Conservation (phyloP, 2,113 vertebrate genomes). For the Lepus europaeus region DNA sequence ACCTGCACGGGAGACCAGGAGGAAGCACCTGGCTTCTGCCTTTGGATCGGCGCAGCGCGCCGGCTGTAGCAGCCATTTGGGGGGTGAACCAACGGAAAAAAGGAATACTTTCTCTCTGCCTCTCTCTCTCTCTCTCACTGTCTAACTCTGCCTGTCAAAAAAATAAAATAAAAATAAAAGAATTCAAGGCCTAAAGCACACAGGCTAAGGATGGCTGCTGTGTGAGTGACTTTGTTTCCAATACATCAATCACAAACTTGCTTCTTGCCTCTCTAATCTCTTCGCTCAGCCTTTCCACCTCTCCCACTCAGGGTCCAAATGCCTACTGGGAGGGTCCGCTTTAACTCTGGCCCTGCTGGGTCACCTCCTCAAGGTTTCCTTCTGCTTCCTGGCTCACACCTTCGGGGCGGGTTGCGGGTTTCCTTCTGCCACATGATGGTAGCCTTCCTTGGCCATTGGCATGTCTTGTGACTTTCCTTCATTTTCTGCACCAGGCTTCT, state of each 20-base stretch:
- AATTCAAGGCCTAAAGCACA: conserved; percentile 82
- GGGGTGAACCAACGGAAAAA: too few relatives aligned
- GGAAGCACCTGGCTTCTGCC: too few relatives aligned
- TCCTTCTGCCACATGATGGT: conserved; percentile 53
- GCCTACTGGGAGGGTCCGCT: conserved; percentile 71
- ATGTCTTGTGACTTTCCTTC: conserved; percentile 69
- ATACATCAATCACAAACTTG: conserved; percentile 81
- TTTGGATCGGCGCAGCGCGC: too few relatives aligned
- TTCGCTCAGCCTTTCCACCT: conserved; percentile 83
- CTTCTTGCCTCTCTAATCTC: conserved; percentile 83
- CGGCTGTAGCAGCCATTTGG: too few relatives aligned
- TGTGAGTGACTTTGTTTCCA: conserved; percentile 83
- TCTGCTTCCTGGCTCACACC: conserved; percentile 54
- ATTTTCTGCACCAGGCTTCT: conserved; percentile 76
- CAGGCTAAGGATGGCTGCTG: conserved; percentile 75
- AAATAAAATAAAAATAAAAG: neutral
- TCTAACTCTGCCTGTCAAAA: too few relatives aligned
- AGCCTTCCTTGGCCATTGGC: conserved; percentile 61
- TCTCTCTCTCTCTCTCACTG: too few relatives aligned
- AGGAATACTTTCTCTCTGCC: too few relatives aligned
- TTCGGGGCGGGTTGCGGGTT: conserved; percentile 54
- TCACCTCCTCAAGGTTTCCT: conserved; percentile 42
- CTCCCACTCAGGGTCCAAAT: conserved; percentile 80
- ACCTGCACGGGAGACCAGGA: too few relatives aligned
- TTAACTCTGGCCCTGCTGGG: conserved; percentile 55